Conservation (phyloP, 2,113 vertebrate species). For the Etheostoma cragini region DNA sequence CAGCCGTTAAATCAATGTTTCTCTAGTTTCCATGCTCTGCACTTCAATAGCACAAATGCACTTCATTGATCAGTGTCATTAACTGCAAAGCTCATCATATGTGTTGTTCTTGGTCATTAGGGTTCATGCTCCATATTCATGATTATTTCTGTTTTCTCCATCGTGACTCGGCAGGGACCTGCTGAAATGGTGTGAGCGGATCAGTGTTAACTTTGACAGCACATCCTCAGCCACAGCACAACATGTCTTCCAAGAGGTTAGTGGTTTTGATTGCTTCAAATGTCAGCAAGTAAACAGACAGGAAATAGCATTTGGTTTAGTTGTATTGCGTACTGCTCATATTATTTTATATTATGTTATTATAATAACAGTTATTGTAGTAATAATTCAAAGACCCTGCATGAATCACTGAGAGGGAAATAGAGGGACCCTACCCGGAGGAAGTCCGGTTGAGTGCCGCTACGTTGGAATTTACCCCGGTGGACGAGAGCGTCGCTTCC, state of each 20-base stretch:
- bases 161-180: constrained; percentile 86
- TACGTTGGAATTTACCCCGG: no score
- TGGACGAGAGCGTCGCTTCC: no score
- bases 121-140: not conserved
- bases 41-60: constrained; percentile 21
- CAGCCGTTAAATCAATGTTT: not conserved
- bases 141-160: no score
- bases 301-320: not conserved
- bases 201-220: constrained; percentile 89
- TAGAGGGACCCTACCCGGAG: no score
- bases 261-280: not conserved
- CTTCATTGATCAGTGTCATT: constrained; percentile 45
- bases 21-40: constrained; percentile 24
- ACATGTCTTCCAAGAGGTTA: constrained; percentile 95
- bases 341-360: no score
- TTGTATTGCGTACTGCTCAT: no score
- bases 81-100: constrained; percentile 3
- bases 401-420: no score
- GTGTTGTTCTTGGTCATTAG: constrained; percentile 13
- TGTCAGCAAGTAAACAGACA: not conserved
- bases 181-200: constrained; percentile 96
- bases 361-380: no score
- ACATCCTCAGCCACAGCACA: constrained; percentile 86
- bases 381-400: no score
- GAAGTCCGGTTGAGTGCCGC: no score